A percentile compares a stretch with the other conserved stretches of the same genome.
Evolutionary conservation across 2,888 invertebrate species (phyloP).

Genomic region (Epinotia nisella): DNA sequence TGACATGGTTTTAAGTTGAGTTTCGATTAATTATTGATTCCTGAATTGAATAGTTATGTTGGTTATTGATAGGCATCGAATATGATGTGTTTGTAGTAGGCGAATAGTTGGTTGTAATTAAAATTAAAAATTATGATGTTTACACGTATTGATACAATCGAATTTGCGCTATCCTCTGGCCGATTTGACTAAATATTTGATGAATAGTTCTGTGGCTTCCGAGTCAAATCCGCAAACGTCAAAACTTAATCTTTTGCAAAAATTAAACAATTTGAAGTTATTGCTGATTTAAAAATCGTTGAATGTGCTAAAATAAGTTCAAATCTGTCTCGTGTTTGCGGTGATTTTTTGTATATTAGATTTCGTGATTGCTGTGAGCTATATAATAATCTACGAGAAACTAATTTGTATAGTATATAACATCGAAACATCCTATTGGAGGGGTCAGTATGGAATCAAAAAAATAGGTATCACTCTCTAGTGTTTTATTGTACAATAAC

Average conservation of each 20-base stretch:
- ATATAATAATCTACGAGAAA: no score
- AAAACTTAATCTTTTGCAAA: background rate
- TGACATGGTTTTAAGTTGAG: constrained; percentile 2
- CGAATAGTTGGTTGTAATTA: constrained; percentile 48
- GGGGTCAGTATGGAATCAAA: no score
- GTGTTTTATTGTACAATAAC: no score
- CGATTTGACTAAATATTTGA: no score
- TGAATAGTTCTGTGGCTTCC: background rate
- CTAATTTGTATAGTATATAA: no score
- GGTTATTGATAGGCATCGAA: constrained; percentile 45
- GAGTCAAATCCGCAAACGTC: background rate
- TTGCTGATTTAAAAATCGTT: background rate
- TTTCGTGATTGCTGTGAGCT: no score
- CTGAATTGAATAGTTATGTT: constrained; percentile 7
- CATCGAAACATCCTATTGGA: no score
- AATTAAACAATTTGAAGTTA: background rate
- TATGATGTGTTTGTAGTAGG: constrained; percentile 51
- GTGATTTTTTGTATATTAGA: no score
- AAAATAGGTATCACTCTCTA: no score
- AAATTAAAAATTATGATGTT: constrained; percentile 48
- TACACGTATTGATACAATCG: constrained; percentile 28
- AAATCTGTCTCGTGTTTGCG: no score
- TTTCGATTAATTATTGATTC: background rate
- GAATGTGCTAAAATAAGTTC: background rate
- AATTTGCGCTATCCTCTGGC: background rate